Base-by-base conservation (phyloP, 2,888 invertebrate species). In the Mythimna impura region DNA sequence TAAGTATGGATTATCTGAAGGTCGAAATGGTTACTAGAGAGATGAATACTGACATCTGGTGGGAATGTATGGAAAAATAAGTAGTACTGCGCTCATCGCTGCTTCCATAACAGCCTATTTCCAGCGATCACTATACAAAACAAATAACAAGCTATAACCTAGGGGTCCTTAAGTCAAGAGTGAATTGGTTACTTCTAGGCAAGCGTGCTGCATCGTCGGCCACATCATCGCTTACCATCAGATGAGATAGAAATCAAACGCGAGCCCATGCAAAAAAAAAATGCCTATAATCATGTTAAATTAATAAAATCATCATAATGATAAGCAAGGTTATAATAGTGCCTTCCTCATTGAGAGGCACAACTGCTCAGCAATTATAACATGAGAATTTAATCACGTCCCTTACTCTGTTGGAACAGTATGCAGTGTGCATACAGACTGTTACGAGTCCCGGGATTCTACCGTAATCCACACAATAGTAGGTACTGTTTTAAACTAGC, bases 341-440 rank as follows among this genome's bases (percentile, higher is more conserved):
- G 7, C 22, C 4, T 0, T 10, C 34, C 10, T n/a, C 25, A 57
- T 36, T 70, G 43, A 43, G 25, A 60, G 6, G n/a, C 20, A 20
- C 61, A 55, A 40, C 47, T 55, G 22, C 50, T 40, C 22, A 54
- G 40, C 40, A 74, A 63, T 69, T 74, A 68, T 62, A 80, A 25
- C 65, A 30, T n/a, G 12, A 40, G 25, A 66, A 76, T 61, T 43
- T 67, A 58, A 72, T 76, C 68, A 76, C 68, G 65, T 63, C n/a
- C 47, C n/a, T 17, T 5, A 58, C n/a, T 66, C 14, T 14, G 65
- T 69, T 60, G 54, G 3, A n/a, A 66, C 63, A 63, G 54, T 66
- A 67, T 65, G 67, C 66, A 70, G 22, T 36, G 52, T 58, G 66
- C 68, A 80, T 52, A 60, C 68, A 43, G 20, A 66, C 40, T n/a